Conservation (phyloP, 2,797 vertebrate species). For the Lateolabrax maculatus region DNA sequence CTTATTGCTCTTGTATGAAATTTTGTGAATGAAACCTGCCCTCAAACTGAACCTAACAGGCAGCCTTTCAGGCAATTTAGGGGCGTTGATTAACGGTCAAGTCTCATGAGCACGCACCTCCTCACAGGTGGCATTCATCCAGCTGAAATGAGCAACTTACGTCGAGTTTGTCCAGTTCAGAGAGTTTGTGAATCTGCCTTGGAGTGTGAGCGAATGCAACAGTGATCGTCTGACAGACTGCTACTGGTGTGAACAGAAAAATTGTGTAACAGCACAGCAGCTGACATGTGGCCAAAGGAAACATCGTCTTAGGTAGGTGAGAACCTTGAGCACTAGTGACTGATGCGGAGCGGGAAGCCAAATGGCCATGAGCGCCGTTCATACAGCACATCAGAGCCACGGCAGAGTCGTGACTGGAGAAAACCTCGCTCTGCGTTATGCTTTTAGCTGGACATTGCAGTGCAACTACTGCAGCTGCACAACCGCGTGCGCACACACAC, state of each 20-base stretch:
- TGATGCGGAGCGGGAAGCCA: background rate
- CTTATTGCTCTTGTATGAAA: too few relatives aligned
- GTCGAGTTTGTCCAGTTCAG: too few relatives aligned
- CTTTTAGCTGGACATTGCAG: constrained; percentile 13
- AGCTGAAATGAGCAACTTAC: too few relatives aligned
- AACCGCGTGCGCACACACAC: background rate
- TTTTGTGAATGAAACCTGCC: too few relatives aligned
- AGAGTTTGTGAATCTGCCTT: too few relatives aligned
- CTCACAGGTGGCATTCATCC: too few relatives aligned
- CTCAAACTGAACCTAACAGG: too few relatives aligned
- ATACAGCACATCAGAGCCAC: constrained; percentile 18
- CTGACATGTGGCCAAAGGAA: background rate
- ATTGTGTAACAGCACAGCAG: background rate
- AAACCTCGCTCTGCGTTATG: background rate
- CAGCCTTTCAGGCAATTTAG: too few relatives aligned
- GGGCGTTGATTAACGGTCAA: too few relatives aligned
- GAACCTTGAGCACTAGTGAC: background rate
- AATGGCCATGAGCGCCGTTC: background rate
- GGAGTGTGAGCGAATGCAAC: too few relatives aligned
- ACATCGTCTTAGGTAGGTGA: background rate
- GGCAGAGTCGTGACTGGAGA: constrained; percentile 44
- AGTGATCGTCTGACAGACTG: too few relatives aligned
- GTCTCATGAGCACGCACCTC: too few relatives aligned
- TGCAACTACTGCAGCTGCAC: constrained; percentile 12
- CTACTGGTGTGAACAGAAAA: background rate